These are phyloP conservation scores for Endotricha flammealis DNA, from an alignment of 2,888 invertebrate species.

Conservation along the genomic window DNA sequence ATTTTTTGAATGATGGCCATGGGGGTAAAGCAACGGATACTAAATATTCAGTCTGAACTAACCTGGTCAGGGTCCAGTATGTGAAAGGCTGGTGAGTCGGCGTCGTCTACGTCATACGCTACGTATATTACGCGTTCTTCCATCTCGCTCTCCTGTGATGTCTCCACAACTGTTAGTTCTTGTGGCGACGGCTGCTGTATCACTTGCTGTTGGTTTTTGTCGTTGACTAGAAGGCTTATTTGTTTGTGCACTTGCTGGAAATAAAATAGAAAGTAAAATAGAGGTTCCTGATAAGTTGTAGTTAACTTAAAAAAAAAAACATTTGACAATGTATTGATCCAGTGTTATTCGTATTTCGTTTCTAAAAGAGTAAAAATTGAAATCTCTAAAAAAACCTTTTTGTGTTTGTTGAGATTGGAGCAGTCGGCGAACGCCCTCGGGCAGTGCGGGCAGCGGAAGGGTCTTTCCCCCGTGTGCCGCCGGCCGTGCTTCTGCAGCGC, in stretches of 20 bases:
- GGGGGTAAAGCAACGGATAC: too few species aligned
- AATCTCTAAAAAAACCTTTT: too few species aligned
- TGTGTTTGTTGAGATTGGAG: constrained; percentile 85
- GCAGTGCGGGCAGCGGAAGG: constrained; percentile 83
- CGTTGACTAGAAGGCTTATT: constrained; percentile 48
- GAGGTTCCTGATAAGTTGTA: neutral
- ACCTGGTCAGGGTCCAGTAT: constrained; percentile 54
- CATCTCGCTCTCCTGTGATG: constrained; percentile 16
- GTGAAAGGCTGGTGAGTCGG: constrained; percentile 40
- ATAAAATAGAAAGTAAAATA: neutral
- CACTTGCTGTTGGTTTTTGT: constrained; percentile 17
- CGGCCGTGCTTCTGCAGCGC: constrained; percentile 81
- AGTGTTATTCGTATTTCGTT: too few species aligned
- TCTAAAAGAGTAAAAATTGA: too few species aligned
- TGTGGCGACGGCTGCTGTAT: constrained; percentile 1
- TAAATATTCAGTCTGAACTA: too few species aligned
- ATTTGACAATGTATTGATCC: neutral
- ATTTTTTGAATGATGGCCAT: too few species aligned
- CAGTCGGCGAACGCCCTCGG: constrained; percentile 86
- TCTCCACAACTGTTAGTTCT: constrained; percentile 3
- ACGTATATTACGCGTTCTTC: constrained; percentile 65
- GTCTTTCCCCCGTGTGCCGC: constrained; percentile 82
- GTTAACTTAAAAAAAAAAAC: neutral
- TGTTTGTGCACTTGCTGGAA: constrained; percentile 51
- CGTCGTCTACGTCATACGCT: constrained; percentile 54